Evolutionary conservation across 2,113 vertebrate genomes (phyloP).

Genomic region (Peromyscus leucopus): DNA sequence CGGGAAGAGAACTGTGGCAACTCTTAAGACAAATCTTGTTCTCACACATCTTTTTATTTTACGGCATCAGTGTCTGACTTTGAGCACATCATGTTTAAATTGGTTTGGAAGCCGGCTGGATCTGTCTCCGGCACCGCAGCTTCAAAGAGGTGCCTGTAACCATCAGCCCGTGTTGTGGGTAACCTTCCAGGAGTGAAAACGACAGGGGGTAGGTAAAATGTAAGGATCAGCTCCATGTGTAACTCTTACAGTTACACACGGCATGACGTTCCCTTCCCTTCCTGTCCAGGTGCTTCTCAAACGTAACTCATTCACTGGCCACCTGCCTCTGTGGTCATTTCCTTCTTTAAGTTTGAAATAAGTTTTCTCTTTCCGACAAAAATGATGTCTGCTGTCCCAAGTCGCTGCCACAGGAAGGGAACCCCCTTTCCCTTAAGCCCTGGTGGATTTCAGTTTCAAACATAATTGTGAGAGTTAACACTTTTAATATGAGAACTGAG

Average conservation of each 20-base stretch:
- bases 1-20: neutral
- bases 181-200: neutral
- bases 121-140: too few species aligned
- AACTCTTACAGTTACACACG: too few species aligned
- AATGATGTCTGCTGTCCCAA: neutral
- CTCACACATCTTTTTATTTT: neutral
- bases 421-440: neutral
- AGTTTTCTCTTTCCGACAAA: neutral
- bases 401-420: neutral
- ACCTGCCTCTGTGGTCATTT: neutral
- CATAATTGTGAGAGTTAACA: neutral
- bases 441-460: neutral
- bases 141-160: too few species aligned
- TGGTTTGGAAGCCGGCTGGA: neutral
- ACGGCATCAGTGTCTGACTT: too few species aligned
- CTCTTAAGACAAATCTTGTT: neutral
- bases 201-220: fast-evolving
- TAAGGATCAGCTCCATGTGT: too few species aligned
- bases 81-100: neutral
- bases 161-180: neutral
- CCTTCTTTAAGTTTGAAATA: neutral
- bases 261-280: neutral
- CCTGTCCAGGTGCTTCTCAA: neutral
- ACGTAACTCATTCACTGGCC: neutral
- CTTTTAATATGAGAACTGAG: neutral